These are phyloP conservation scores for Quadriops clusia DNA, from an alignment of 2,888 invertebrate genomes.

Conservation along the genomic window DNA sequence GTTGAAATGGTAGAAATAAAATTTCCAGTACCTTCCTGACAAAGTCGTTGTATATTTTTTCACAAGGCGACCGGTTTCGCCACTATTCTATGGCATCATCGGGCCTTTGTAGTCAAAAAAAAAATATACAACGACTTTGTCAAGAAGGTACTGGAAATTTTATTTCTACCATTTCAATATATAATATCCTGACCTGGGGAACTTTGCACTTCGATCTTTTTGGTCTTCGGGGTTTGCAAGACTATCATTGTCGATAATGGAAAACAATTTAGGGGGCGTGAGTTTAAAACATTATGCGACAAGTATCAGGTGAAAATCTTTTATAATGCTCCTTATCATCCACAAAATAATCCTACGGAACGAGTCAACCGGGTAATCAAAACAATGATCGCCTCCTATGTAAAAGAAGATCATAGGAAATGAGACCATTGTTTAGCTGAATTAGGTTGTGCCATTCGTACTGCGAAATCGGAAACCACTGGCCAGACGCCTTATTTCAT, in stretches of 20 bases:
- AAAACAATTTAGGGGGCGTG: slow-evolving; percentile 12
- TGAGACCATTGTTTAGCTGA: slow-evolving; percentile 16
- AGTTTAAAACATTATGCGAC: slow-evolving; percentile 10
- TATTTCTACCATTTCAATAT: too few species aligned
- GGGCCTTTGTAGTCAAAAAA: too few species aligned
- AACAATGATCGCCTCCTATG: slow-evolving; percentile 22
- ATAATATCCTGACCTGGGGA: too few species aligned
- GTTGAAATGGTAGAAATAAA: too few species aligned
- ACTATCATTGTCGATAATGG: slow-evolving; percentile 20
- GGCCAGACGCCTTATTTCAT: slow-evolving; percentile 13
- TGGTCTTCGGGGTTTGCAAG: slow-evolving; percentile 16
- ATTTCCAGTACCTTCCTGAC: too few species aligned
- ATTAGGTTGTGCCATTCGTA: slow-evolving; percentile 15
- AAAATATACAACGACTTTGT: too few species aligned
- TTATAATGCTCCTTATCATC: slow-evolving; percentile 21
- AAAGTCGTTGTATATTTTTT: too few species aligned
- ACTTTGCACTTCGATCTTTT: too few species aligned
- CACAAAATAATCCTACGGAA: slow-evolving; percentile 25
- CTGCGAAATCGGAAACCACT: slow-evolving; percentile 15
- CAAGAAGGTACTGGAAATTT: too few species aligned
- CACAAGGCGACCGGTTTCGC: too few species aligned
- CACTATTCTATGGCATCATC: too few species aligned
- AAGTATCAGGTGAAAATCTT: slow-evolving; percentile 11
- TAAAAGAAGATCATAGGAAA: slow-evolving; percentile 18
- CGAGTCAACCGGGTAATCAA: slow-evolving; percentile 22